phyloP scores from a whole-genome alignment of 2,113 vertebrate species.

The Lynx canadensis region DNA sequence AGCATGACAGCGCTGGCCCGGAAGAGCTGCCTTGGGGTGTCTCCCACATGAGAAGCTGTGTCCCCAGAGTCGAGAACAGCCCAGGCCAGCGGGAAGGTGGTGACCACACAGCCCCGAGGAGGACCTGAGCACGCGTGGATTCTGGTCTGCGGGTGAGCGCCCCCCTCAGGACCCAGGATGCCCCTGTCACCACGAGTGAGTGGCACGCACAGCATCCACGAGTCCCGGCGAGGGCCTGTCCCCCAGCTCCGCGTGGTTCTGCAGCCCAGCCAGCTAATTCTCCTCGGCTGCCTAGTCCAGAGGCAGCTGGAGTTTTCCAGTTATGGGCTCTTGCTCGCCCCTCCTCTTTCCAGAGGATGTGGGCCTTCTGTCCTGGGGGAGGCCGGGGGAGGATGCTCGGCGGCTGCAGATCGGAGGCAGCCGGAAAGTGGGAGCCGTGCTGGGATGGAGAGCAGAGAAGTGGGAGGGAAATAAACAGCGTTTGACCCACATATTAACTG shows the following conservation, averaged over 20 bases:
- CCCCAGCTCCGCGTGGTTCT: background rate
- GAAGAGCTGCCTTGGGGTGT: background rate
- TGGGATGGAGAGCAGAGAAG: background rate
- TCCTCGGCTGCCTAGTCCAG: too few species aligned
- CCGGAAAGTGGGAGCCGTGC: rapidly evolving
- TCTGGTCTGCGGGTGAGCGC: rapidly evolving
- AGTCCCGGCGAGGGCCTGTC: rapidly evolving
- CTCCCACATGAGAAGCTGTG: background rate
- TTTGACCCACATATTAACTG: background rate
- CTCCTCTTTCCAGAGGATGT: background rate
- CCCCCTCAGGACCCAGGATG: background rate
- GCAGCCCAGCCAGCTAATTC: rapidly evolving
- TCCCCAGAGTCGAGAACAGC: too few species aligned
- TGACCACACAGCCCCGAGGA: background rate
- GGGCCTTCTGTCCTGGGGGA: background rate
- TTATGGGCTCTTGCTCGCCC: background rate
- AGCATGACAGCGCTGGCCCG: background rate
- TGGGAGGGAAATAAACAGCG: too few species aligned
- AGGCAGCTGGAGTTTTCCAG: background rate
- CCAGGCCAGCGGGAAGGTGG: too few species aligned
- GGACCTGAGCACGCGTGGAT: rapidly evolving
- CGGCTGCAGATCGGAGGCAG: background rate
- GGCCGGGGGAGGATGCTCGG: background rate
- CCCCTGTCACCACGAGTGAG: background rate
- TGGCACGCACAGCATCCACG: too few species aligned